Base-by-base conservation (phyloP, 2,888 invertebrate species). In the Sminthurinus aureus region DNA sequence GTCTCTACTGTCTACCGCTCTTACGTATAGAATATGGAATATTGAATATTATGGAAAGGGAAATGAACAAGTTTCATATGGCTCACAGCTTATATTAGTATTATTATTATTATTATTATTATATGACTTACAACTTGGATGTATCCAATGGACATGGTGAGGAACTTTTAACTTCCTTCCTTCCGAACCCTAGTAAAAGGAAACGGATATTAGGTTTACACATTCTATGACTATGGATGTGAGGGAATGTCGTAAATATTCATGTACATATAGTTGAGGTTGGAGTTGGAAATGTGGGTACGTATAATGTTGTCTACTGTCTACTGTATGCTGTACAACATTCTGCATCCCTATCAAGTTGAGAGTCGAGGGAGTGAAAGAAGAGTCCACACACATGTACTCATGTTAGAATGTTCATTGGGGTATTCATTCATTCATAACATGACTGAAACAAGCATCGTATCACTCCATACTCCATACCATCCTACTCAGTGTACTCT, bases 191-290 rank as follows among this genome's bases (percentile, higher is more conserved):
- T 75, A 75, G 51, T 51, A 18, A 75, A 75, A 75, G 75, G 75
- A 75, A 75, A 75, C 75, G 75, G 75, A 75, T 75, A 75, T 75
- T 75, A 26, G 75, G 75, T 75, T 75, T 69, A 69, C 67, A 69
- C 22, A 69, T 69, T 69, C 67, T 69, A 71, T 22, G 71, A 26
- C 67, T 69, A 71, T 22, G 71, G 71, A 71, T 24, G 26, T 24
- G 13, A 26, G 71, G 22, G 71, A 69, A 22, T 69, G 69, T 69
- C 15, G 64, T 15, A 64, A n/a, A 64, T n/a, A 64, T n/a, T 64
- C 15, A n/a, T 64, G 64, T 64, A 38, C 38, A 38, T 38, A 38
- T 18, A 64, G 67, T 67, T 67, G 22, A 67, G 67, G n/a, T n/a
- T n/a, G 71, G 71, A 6, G 24, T 8, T 20, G 13, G 12, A 22